phyloP scores from a whole-genome alignment of 2,888 invertebrate species.

The Agrotis segetum region DNA sequence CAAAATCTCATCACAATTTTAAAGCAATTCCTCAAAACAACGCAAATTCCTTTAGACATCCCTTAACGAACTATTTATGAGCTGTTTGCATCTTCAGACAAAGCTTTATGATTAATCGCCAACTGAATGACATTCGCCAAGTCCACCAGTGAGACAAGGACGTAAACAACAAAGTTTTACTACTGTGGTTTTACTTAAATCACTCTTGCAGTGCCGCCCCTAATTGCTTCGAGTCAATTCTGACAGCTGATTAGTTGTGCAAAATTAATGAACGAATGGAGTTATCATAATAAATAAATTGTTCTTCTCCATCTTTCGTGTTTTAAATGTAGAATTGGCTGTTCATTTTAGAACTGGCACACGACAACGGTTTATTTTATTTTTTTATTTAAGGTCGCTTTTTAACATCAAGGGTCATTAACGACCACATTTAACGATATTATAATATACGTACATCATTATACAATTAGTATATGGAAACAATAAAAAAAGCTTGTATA shows the following conservation, averaged over 20 bases:
- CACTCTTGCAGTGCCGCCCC: constrained; percentile 75
- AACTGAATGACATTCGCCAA: constrained; percentile 74
- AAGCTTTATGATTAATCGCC: constrained; percentile 81
- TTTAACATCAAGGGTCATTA: no score
- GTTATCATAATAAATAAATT: constrained; percentile 40
- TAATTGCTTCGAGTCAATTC: constrained; percentile 81
- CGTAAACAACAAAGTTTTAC: constrained; percentile 84
- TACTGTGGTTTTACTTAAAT: no score
- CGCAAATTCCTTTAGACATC: constrained; percentile 54
- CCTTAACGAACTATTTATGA: constrained; percentile 76
- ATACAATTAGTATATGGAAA: no score
- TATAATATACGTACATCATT: no score
- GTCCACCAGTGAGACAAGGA: constrained; percentile 66
- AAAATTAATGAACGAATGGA: constrained; percentile 56
- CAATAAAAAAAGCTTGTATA: no score
- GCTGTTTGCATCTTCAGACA: constrained; percentile 77
- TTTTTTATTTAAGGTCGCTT: no score
- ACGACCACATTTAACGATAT: no score
- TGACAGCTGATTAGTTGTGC: constrained; percentile 78
- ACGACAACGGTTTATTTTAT: no score
- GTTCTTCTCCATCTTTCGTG: neutral
- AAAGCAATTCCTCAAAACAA: constrained; percentile 20
- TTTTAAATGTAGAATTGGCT: neutral
- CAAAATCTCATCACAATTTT: constrained; percentile 11
- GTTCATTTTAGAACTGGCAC: no score